Evolutionary conservation across 1,140 invertebrate genomes (phyloP).

Genomic region (Sycophila sp.): DNA sequence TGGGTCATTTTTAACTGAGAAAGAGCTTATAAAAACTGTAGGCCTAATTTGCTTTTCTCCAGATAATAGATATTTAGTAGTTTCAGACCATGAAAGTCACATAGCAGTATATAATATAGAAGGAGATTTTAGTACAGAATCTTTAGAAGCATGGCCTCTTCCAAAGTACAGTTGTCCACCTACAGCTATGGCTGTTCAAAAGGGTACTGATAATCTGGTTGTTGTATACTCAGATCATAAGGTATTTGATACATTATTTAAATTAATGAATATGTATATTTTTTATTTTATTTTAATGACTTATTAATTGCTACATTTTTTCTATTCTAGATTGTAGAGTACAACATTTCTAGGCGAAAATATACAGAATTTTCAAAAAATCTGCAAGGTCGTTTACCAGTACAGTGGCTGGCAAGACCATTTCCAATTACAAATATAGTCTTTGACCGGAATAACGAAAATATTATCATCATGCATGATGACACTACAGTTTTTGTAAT

Average conservation of each 20-base stretch:
- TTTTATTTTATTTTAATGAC: background rate
- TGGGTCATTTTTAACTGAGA: conserved; percentile 50
- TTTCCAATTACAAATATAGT: conserved; percentile 69
- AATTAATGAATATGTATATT: background rate
- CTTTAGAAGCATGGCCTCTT: conserved; percentile 68
- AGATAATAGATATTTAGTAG: conserved; percentile 71
- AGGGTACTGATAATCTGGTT: conserved; percentile 67
- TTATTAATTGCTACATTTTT: background rate
- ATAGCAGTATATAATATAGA: conserved; percentile 71
- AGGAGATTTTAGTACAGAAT: conserved; percentile 47
- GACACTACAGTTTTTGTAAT: conserved; percentile 72
- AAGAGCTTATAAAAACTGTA: conserved; percentile 51
- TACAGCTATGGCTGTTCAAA: conserved; percentile 74
- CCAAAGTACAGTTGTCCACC: conserved; percentile 74
- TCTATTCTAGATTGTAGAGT: conserved; percentile 74
- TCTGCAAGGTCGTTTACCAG: conserved; percentile 62
- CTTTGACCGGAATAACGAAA: conserved; percentile 68
- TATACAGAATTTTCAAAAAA: conserved; percentile 70
- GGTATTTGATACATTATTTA: conserved; percentile 58
- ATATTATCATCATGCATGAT: conserved; percentile 74
- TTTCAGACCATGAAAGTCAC: conserved; percentile 69
- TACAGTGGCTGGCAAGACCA: conserved; percentile 62
- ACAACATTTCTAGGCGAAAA: conserved; percentile 68
- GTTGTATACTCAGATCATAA: conserved; percentile 79
- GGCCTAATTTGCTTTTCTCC: conserved; percentile 63